Evolutionary conservation across 1,140 invertebrate genomes (phyloP).

Genomic region (Saccostrea glomerata): DNA sequence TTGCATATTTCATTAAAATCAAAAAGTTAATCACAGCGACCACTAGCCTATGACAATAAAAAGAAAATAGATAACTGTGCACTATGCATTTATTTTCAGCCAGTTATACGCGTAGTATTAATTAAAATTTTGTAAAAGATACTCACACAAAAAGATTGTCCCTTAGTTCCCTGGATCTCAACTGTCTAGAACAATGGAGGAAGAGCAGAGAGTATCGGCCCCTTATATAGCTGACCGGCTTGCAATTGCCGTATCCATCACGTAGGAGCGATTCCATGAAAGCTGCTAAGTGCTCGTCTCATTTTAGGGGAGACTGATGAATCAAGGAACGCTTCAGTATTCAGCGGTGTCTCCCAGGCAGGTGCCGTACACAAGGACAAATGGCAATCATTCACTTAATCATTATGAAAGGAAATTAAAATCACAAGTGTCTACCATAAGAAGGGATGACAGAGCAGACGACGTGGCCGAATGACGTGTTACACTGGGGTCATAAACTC

Average conservation of each 20-base stretch:
- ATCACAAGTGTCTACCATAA: not conserved
- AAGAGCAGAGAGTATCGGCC: not conserved
- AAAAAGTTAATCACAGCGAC: too few relatives aligned
- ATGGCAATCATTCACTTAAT: not conserved
- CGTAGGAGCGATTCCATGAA: slow-evolving; percentile 8
- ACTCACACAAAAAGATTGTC: not conserved
- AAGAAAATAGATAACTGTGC: too few relatives aligned
- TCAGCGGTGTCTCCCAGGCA: not conserved
- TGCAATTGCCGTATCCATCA: slow-evolving; percentile 20
- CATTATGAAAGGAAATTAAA: slow-evolving; percentile 29
- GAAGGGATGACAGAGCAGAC: not conserved
- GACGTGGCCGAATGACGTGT: not conserved
- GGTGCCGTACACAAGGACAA: not conserved
- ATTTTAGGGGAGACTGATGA: not conserved
- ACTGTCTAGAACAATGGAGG: not conserved
- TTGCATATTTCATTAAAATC: too few relatives aligned
- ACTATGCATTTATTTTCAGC: too few relatives aligned
- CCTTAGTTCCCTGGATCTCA: not conserved
- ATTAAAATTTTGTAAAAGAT: not conserved
- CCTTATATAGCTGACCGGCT: slow-evolving; percentile 20
- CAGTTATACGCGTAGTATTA: too few relatives aligned
- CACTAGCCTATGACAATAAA: too few relatives aligned
- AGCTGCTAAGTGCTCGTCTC: not conserved
- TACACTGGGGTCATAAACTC: not conserved
- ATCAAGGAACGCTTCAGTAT: not conserved